Evolutionary conservation across 2,797 vertebrate genomes (phyloP), one percentile per base, ranked within the genome.

Genomic region (Phoeniculus purpureus): DNA sequence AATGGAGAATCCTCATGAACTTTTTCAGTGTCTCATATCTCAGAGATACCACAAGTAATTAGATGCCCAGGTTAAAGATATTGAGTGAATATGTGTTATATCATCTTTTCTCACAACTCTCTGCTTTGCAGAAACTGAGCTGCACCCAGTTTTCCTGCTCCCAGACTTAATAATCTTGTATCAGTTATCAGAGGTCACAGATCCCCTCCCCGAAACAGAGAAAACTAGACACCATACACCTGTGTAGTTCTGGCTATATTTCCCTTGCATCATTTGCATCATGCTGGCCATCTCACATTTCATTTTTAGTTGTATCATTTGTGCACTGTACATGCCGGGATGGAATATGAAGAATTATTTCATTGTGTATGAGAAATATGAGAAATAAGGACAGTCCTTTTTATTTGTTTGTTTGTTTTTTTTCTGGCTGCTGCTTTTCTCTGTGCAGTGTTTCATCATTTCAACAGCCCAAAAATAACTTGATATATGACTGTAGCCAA

Each of bases 171-270:
- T 15, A 67, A 52, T 60, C 47, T 43, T 3, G 4, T 8, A 32
- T 51, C 77, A n/a, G 66, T 18, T 70, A 58, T 25, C 54, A 74
- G 58, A 51, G 56, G 80, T 81, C 67, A 71, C 45, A 94, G 47
- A 70, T 55, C 43, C 73, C 89, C 20, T 32, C 62, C 59, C 25
- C 34, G 66, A 51, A 56, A 67, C 0, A 1, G 25, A 56, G n/a
- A 48, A 45, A 81, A 86, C 23, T 45, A 68, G 29, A 12, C 37
- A 26, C 59, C 27, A 3, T 48, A 47, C 81, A 51, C 81, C 81
- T 51, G 50, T 26, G 21, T 23, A 86, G 66, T 51, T 56, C 52
- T 66, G 58, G 52, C 19, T 47, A 37, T 20, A 1, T n/a, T 78
- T 76, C 23, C 29, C 14, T 27, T 50, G 40, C 50, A 19, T 26